Percentiles rank a stretch among this genome's conserved stretches.
Evolutionary conservation across 2,113 vertebrate species (phyloP).

Genomic region (Cephalopholis sonnerati): DNA sequence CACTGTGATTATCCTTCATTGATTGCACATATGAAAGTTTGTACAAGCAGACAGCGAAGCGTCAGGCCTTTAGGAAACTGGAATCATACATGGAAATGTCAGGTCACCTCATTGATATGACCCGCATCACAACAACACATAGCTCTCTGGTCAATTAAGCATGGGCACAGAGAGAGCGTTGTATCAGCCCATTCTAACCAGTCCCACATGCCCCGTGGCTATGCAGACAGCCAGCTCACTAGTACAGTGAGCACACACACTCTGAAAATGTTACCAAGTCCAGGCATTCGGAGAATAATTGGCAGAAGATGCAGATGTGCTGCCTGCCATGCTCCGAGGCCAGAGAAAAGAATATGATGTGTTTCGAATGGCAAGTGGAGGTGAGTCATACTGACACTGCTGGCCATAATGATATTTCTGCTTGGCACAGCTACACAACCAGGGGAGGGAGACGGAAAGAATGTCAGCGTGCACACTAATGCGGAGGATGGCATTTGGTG

Average conservation of each 20-base stretch:
- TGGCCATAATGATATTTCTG: slow-evolving; percentile 71
- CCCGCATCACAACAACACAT: slow-evolving; percentile 34
- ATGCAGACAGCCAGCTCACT: slow-evolving; percentile 51
- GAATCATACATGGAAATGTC: slow-evolving; percentile 55
- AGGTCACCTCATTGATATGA: slow-evolving; percentile 59
- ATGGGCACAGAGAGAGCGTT: slow-evolving; percentile 1
- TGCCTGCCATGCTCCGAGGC: slow-evolving; percentile 55
- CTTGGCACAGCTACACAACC: slow-evolving; percentile 60
- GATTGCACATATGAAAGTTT: slow-evolving; percentile 47
- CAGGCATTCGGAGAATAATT: slow-evolving; percentile 73
- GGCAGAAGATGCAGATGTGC: slow-evolving; percentile 77
- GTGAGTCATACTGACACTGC: slow-evolving; percentile 76
- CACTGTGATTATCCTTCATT: slow-evolving; percentile 52
- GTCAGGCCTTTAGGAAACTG: slow-evolving; percentile 40
- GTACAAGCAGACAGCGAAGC: slow-evolving; percentile 28
- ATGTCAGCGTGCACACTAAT: slow-evolving; percentile 66
- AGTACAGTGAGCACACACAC: slow-evolving; percentile 15
- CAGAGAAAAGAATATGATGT: slow-evolving; percentile 61
- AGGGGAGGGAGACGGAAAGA: slow-evolving; percentile 44
- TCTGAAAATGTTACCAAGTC: slow-evolving; percentile 49
- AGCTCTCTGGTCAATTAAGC: slow-evolving; percentile 69
- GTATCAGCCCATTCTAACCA: slow-evolving; percentile 44
- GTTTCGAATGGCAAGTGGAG: slow-evolving; percentile 79
- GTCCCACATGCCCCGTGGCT: slow-evolving; percentile 61
- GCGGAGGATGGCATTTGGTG: slow-evolving; percentile 62